A percentile compares a stretch with the other conserved stretches of the same genome.
Evolutionary conservation across 2,888 invertebrate genomes (phyloP).

Genomic region (Omphaloscelis lunosa): DNA sequence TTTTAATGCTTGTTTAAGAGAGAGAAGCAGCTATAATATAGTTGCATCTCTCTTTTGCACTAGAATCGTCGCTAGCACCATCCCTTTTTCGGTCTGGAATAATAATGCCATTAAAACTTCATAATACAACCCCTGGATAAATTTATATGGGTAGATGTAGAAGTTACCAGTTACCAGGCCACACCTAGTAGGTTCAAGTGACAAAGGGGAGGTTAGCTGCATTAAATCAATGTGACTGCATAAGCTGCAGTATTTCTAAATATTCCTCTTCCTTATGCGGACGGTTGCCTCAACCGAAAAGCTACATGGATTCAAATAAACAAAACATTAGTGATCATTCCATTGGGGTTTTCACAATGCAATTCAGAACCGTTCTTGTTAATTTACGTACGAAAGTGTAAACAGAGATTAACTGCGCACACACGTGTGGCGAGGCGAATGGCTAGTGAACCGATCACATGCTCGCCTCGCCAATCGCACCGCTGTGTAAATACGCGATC

Average conservation of each 20-base stretch:
- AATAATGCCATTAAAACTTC: too few species aligned
- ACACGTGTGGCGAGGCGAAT: slow-evolving; percentile 24
- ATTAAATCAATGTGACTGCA: too few species aligned
- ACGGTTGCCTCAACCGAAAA: neutral
- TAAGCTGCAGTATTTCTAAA: neutral
- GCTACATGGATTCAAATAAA: neutral
- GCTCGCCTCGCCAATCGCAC: slow-evolving; percentile 7
- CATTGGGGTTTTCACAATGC: slow-evolving; percentile 5
- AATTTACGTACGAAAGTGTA: slow-evolving; percentile 16
- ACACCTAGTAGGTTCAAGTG: neutral
- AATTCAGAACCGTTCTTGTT: neutral
- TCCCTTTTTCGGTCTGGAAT: too few species aligned
- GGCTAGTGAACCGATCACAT: slow-evolving; percentile 17
- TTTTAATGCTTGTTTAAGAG: too few species aligned
- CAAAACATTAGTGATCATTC: neutral
- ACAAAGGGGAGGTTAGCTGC: neutral
- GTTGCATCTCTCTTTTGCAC: too few species aligned
- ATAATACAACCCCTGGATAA: too few species aligned
- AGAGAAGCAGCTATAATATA: too few species aligned
- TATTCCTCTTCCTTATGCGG: neutral
- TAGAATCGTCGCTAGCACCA: too few species aligned
- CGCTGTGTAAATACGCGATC: slow-evolving; percentile 3
- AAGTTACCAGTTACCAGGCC: neutral
- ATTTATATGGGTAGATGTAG: neutral
- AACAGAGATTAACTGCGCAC: slow-evolving; percentile 5